Conservation (phyloP, 1,140 invertebrate genomes). For the Chironomus tepperi region DNA sequence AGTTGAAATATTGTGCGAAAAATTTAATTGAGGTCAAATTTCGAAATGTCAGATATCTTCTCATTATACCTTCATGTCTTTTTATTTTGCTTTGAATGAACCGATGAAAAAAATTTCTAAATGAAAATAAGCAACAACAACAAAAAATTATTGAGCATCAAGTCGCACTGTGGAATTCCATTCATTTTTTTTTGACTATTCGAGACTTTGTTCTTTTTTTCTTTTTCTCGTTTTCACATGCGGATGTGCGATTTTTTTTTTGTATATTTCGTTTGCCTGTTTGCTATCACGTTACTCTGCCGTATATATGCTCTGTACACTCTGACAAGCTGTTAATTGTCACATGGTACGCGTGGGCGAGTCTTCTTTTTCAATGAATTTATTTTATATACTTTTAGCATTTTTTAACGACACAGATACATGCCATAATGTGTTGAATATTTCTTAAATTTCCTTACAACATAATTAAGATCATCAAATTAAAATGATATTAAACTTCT, state of each 20-base stretch:
- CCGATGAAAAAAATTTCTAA: too few relatives aligned
- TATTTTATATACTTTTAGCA: not conserved
- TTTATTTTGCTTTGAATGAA: too few relatives aligned
- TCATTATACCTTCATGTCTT: not conserved
- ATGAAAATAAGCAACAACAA: not conserved
- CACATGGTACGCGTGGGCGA: not conserved
- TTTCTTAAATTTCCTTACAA: not conserved
- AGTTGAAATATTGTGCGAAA: slow-evolving; percentile 12
- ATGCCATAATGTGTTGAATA: too few relatives aligned
- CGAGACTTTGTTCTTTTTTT: not conserved
- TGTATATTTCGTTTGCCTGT: too few relatives aligned
- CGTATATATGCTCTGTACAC: not conserved
- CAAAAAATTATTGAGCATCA: not conserved
- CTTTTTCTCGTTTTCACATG: not conserved
- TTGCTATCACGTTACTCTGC: not conserved
- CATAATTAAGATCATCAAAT: not conserved
- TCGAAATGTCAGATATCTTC: slow-evolving; percentile 1
- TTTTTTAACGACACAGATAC: too few relatives aligned
- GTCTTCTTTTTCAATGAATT: not conserved
- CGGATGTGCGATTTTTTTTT: slow-evolving; percentile 5
- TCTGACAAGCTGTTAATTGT: slow-evolving; percentile 12
- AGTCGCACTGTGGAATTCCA: not conserved
- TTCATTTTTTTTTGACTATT: not conserved
- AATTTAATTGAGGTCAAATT: slow-evolving; percentile 23
- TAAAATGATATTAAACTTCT: too few relatives aligned